Percentiles rank a stretch among this genome's conserved stretches.
These are phyloP conservation scores for Harmothoe impar DNA, from an alignment of 2,888 invertebrate genomes.

Conservation along the genomic window DNA sequence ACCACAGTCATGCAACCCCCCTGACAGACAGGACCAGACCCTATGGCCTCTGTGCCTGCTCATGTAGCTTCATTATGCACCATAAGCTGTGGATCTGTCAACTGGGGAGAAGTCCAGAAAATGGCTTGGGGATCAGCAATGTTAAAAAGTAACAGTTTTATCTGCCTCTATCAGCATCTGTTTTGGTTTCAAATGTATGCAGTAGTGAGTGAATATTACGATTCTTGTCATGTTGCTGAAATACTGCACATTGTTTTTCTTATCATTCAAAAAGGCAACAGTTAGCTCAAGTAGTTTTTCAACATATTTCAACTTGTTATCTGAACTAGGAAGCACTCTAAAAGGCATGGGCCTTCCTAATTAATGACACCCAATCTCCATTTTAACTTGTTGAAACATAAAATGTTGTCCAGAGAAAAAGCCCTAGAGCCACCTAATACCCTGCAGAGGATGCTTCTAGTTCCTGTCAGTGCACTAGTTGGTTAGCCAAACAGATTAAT, in stretches of 20 bases:
- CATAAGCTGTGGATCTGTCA: neutral
- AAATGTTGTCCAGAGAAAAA: neutral
- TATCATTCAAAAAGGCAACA: too few relatives aligned
- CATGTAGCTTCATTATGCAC: neutral
- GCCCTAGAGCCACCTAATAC: neutral
- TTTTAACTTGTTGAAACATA: neutral
- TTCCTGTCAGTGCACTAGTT: neutral
- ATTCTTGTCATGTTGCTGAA: too few relatives aligned
- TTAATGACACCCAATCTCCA: neutral
- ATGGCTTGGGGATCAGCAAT: too few relatives aligned
- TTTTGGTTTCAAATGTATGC: too few relatives aligned
- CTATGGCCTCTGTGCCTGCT: neutral
- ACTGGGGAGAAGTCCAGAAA: neutral
- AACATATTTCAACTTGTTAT: too few relatives aligned
- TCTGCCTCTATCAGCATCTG: too few relatives aligned
- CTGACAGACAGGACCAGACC: neutral
- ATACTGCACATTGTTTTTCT: too few relatives aligned
- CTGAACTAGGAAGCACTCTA: too few relatives aligned
- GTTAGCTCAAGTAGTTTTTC: too few relatives aligned
- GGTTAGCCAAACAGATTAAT: neutral
- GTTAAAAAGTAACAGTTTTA: too few relatives aligned
- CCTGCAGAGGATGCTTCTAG: neutral
- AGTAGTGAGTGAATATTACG: too few relatives aligned
- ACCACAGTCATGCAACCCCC: too few relatives aligned
- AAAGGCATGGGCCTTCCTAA: neutral